Conservation (phyloP, 37 sponge, comb jelly and placozoan species). For the Oopsacas minuta region DNA sequence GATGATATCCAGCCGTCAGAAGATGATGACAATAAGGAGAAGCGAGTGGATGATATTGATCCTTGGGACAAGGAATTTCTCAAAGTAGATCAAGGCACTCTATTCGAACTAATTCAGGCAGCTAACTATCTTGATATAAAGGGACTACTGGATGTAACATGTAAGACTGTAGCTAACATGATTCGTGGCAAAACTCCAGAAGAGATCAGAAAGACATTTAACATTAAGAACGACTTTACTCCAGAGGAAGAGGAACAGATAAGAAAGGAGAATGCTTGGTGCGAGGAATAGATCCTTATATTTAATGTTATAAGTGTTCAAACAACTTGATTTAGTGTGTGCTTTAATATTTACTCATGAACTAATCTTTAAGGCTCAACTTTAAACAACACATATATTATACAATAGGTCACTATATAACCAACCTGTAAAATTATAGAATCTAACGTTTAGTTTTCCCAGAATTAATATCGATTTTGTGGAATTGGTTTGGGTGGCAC, state of each 20-base stretch:
- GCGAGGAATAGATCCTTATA: too few relatives aligned
- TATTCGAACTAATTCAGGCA: conserved; percentile 75
- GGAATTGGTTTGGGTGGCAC: too few relatives aligned
- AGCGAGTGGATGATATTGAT: conserved; percentile 95
- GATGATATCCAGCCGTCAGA: conserved; percentile 85
- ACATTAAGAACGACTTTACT: conserved; percentile 60
- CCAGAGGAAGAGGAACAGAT: conserved; percentile 99
- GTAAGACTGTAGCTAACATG: conserved; percentile 99
- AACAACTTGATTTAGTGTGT: too few relatives aligned
- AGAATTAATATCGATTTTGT: too few relatives aligned
- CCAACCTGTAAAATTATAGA: too few relatives aligned
- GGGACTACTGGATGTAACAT: conserved; percentile 93
- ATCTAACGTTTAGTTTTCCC: too few relatives aligned
- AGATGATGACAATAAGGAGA: conserved; percentile 97
- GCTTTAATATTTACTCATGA: too few relatives aligned
- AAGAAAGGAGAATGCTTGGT: conserved; percentile 97
- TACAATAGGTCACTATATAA: too few relatives aligned
- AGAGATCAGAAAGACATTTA: conserved; percentile 96
- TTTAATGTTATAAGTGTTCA: too few relatives aligned
- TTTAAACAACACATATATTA: too few relatives aligned
- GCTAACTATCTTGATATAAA: conserved; percentile 99
- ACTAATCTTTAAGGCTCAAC: too few relatives aligned
- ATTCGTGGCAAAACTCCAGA: conserved; percentile 91
- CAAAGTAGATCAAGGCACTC: conserved; percentile 97
- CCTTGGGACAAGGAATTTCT: conserved; percentile 98